Evolutionary conservation across 2,113 vertebrate genomes (phyloP).

Genomic region (Regulus satrapa): DNA sequence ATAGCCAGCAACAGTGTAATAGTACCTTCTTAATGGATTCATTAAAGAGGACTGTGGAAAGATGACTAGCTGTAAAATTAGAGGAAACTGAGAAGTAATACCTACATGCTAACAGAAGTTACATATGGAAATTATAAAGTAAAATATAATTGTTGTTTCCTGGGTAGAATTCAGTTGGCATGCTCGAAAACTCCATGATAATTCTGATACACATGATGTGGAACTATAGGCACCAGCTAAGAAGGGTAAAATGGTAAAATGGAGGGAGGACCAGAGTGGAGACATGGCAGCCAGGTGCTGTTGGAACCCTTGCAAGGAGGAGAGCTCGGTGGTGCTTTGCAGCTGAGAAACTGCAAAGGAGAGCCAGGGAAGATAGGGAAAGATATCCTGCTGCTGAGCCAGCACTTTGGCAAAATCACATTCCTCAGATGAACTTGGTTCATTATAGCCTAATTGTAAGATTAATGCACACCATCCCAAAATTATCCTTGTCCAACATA

Average conservation of each 20-base stretch:
- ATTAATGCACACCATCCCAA: background rate
- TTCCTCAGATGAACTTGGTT: too few species aligned
- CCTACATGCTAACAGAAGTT: background rate
- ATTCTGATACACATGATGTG: accelerated
- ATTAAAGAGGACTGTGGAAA: background rate
- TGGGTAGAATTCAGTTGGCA: background rate
- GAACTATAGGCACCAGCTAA: background rate
- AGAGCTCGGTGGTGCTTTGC: accelerated
- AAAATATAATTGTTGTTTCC: accelerated
- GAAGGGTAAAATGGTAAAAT: too few species aligned
- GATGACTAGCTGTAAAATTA: background rate
- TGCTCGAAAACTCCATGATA: background rate
- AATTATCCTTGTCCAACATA: background rate
- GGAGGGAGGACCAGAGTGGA: background rate
- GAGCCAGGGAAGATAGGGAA: background rate
- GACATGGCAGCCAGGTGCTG: accelerated
- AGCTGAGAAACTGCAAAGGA: background rate
- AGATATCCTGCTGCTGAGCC: background rate
- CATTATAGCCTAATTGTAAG: background rate
- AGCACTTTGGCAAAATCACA: background rate
- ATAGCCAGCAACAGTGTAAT: background rate
- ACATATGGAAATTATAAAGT: background rate
- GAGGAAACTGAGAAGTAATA: background rate
- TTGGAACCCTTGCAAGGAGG: background rate
- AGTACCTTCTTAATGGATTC: background rate